These are phyloP conservation scores for Orientallactaga bullata DNA, from an alignment of 2,113 vertebrate species.

Conservation along the genomic window DNA sequence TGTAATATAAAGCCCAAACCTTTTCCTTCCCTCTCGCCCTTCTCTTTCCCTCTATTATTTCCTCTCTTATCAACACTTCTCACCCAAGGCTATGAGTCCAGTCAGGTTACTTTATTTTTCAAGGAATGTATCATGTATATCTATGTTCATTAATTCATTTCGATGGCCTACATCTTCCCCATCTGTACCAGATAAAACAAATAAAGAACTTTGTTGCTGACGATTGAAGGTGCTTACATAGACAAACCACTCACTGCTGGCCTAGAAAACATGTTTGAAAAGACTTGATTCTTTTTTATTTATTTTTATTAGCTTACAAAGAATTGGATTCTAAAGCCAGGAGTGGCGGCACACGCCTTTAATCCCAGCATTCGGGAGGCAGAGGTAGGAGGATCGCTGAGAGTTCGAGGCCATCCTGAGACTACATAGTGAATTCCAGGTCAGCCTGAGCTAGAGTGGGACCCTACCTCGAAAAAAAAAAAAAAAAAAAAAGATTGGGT, in stretches of 20 bases:
- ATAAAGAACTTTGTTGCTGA: no score
- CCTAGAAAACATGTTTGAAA: neutral
- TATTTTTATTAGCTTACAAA: no score
- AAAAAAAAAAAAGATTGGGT: no score
- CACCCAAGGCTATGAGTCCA: neutral
- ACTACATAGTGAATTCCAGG: no score
- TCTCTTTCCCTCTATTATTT: neutral
- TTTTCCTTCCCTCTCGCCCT: neutral
- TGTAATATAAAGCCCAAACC: neutral
- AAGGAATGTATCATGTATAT: neutral
- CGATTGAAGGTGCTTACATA: neutral
- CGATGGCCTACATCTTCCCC: neutral
- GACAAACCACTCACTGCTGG: neutral
- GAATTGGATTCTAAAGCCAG: no score
- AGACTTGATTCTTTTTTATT: no score
- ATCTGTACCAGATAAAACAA: neutral
- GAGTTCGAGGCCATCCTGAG: no score
- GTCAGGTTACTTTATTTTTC: neutral
- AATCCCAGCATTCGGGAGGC: no score
- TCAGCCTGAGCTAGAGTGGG: no score
- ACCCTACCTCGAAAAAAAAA: no score
- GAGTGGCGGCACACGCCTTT: no score
- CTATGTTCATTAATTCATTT: conserved; percentile 7
- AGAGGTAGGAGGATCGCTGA: no score
- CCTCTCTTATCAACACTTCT: neutral